Percentiles rank a stretch among this genome's conserved stretches.
phyloP scores from a whole-genome alignment of 2,797 vertebrate genomes.

The Scleropages formosus region DNA sequence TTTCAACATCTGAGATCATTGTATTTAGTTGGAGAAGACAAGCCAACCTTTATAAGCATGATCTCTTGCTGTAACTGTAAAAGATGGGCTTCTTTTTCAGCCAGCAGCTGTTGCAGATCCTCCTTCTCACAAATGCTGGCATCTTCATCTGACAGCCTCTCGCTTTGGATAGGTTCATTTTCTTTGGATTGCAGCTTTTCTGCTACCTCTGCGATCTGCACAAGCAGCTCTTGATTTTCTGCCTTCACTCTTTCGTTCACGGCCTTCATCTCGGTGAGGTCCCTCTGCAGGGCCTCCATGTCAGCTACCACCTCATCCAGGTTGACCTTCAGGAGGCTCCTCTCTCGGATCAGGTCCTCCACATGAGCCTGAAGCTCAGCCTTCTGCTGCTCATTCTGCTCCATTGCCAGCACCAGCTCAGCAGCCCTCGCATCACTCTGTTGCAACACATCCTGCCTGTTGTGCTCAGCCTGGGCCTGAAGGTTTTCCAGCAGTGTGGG shows the following conservation, averaged over 20 bases:
- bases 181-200: slow-evolving; percentile 59
- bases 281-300: slow-evolving; percentile 71
- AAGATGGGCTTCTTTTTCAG: slow-evolving; percentile 76
- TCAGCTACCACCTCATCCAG: slow-evolving; percentile 73
- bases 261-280: slow-evolving; percentile 76
- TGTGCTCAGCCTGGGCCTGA: slow-evolving; percentile 61
- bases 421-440: slow-evolving; percentile 52
- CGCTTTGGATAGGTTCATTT: slow-evolving; percentile 53
- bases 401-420: slow-evolving; percentile 55
- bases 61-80: slow-evolving; percentile 73
- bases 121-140: slow-evolving; percentile 57
- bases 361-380: slow-evolving; percentile 70
- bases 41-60: slow-evolving; percentile 77
- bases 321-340: slow-evolving; percentile 66
- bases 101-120: slow-evolving; percentile 64
- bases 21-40: background rate
- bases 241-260: slow-evolving; percentile 69
- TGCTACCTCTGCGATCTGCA: slow-evolving; percentile 58
- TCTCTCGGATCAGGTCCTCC: slow-evolving; percentile 74
- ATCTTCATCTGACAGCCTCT: slow-evolving; percentile 37
- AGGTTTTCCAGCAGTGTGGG: slow-evolving; percentile 44
- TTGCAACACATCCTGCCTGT: slow-evolving; percentile 47
- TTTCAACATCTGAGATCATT: background rate
- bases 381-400: slow-evolving; percentile 63
- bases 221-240: slow-evolving; percentile 76